A percentile compares a stretch with the other conserved stretches of the same genome.
Conservation (phyloP, 2,888 invertebrate species). For the Hoplodrina ambigua region DNA sequence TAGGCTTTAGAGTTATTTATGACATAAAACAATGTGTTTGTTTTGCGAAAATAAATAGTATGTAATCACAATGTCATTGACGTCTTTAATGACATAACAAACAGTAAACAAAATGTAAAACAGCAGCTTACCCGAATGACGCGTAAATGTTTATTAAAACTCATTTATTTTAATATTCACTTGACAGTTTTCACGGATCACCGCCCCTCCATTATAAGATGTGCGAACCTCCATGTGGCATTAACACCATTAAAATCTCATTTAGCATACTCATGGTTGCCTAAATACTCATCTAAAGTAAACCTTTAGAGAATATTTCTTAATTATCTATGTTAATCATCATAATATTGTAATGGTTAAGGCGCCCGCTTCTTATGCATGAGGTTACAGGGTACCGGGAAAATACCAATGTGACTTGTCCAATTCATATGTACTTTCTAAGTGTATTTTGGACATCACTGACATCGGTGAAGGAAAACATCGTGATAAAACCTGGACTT, state of each 20-base stretch:
- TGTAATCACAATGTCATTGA: neutral
- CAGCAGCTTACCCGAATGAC: neutral
- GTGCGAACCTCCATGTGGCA: constrained; percentile 18
- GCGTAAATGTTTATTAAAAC: constrained; percentile 36
- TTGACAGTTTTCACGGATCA: constrained; percentile 55
- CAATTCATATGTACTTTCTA: too few relatives aligned
- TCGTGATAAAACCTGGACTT: too few relatives aligned
- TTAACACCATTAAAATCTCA: constrained; percentile 54
- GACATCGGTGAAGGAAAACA: too few relatives aligned
- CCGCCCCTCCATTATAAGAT: constrained; percentile 54
- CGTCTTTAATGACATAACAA: neutral
- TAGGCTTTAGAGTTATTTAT: too few relatives aligned
- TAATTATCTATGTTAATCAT: constrained; percentile 13
- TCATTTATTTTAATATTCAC: constrained; percentile 43
- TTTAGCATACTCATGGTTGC: constrained; percentile 52
- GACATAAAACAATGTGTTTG: neutral
- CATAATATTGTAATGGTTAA: too few relatives aligned
- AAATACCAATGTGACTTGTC: too few relatives aligned
- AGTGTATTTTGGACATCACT: too few relatives aligned
- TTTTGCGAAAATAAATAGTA: neutral
- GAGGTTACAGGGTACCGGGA: too few relatives aligned
- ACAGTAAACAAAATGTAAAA: neutral
- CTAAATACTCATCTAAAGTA: constrained; percentile 33
- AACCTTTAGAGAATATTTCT: constrained; percentile 7
- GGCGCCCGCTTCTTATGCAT: too few relatives aligned